Evolutionary conservation across 1,140 invertebrate genomes (phyloP).

Genomic region (Ganaspis sp.): DNA sequence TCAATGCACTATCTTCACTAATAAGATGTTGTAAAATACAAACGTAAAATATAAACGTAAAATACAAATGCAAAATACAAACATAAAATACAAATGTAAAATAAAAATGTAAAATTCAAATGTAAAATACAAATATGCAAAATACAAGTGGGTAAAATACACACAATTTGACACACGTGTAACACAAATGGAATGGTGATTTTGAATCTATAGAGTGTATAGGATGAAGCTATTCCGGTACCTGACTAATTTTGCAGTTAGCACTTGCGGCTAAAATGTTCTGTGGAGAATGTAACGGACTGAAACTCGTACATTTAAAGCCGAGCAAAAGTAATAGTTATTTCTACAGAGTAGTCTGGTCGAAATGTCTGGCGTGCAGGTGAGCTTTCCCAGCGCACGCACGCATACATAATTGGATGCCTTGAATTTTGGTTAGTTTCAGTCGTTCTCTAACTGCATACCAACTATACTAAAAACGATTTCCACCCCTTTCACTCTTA

Average conservation of each 20-base stretch:
- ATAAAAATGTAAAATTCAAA: too few relatives aligned
- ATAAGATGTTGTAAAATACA: too few relatives aligned
- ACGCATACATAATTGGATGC: constrained; percentile 60
- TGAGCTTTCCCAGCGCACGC: constrained; percentile 61
- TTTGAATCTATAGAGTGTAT: constrained; percentile 46
- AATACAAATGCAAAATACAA: too few relatives aligned
- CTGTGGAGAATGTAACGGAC: constrained; percentile 50
- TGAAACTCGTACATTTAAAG: constrained; percentile 56
- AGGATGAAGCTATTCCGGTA: constrained; percentile 47
- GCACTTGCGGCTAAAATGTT: constrained; percentile 49
- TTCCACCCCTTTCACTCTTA: constrained; percentile 34
- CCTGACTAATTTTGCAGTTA: constrained; percentile 51
- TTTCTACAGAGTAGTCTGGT: constrained; percentile 49
- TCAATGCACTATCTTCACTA: too few relatives aligned
- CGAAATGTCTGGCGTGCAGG: constrained; percentile 59
- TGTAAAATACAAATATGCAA: too few relatives aligned
- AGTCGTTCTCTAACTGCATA: constrained; percentile 19
- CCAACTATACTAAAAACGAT: constrained; percentile 29
- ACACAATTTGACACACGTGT: constrained; percentile 21
- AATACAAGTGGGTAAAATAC: too few relatives aligned
- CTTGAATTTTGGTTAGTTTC: constrained; percentile 49
- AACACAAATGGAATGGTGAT: constrained; percentile 44
- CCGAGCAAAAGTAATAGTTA: constrained; percentile 57
- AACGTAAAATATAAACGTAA: too few relatives aligned
- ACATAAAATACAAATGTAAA: too few relatives aligned